Conservation (phyloP, 2,113 vertebrate genomes). For the Barbus barbus region DNA sequence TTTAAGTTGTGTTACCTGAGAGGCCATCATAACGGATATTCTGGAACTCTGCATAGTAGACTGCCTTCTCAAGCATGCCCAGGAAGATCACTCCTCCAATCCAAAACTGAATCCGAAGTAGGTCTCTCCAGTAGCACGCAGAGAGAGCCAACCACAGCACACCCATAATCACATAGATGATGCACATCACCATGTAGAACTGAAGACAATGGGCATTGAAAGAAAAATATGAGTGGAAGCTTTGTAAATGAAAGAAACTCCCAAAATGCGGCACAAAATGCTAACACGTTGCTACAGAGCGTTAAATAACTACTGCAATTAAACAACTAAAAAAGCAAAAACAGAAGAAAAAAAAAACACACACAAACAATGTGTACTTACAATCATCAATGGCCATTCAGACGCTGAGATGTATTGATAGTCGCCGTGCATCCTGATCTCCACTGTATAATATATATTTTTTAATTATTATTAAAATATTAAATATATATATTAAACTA, state of each 20-base stretch:
- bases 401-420: constrained; percentile 76
- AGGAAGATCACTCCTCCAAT: constrained; percentile 83
- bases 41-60: constrained; percentile 83
- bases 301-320: not conserved
- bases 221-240: not conserved
- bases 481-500: too few relatives aligned
- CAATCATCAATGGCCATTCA: constrained; percentile 79
- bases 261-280: not conserved
- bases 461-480: constrained; percentile 24
- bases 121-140: constrained; percentile 80
- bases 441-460: constrained; percentile 63
- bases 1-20: constrained; percentile 66
- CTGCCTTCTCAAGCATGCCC: constrained; percentile 83
- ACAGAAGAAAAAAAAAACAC: not conserved
- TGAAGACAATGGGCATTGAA: constrained; percentile 38
- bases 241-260: not conserved
- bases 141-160: constrained; percentile 76
- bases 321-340: constrained; percentile 57
- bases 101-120: constrained; percentile 85
- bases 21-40: constrained; percentile 76
- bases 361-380: constrained; percentile 56
- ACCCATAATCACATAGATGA: constrained; percentile 78
- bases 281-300: too few relatives aligned
- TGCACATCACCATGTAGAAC: constrained; percentile 83
- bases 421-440: constrained; percentile 72